These are phyloP conservation scores for Spondyliosoma cantharus DNA, from an alignment of 2,797 vertebrate species.

Conservation along the genomic window DNA sequence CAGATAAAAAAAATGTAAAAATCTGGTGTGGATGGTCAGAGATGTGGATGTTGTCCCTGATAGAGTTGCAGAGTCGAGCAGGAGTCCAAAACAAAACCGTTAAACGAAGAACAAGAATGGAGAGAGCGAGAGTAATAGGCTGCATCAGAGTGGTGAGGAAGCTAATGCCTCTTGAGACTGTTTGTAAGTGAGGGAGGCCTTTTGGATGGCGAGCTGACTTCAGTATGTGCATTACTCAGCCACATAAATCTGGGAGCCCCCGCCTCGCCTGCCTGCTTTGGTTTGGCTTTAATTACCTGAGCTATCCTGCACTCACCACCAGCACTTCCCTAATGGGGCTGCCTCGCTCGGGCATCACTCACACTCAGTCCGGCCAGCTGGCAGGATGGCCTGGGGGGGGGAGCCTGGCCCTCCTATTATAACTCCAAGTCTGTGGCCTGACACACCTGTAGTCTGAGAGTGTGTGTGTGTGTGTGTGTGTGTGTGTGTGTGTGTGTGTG, in stretches of 20 bases:
- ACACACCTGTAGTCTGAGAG: constrained; percentile 74
- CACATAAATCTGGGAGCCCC: constrained; percentile 83
- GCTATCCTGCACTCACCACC: constrained; percentile 78
- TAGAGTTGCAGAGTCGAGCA: constrained; percentile 44
- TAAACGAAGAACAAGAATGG: constrained; percentile 64
- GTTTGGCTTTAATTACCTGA: constrained; percentile 84
- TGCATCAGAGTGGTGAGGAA: constrained; percentile 80
- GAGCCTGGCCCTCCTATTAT: constrained; percentile 77
- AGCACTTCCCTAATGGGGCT: constrained; percentile 82
- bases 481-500: constrained; percentile 25
- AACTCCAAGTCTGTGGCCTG: constrained; percentile 73
- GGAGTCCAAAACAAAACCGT: constrained; percentile 49
- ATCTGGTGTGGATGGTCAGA: constrained; percentile 39
- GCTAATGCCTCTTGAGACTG: constrained; percentile 80
- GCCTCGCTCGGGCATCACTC: constrained; percentile 80
- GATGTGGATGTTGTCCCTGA: constrained; percentile 47
- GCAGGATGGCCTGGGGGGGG: constrained; percentile 78
- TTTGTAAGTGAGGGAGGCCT: constrained; percentile 75
- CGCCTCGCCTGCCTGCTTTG: constrained; percentile 77
- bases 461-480: constrained; percentile 20
- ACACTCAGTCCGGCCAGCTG: constrained; percentile 78
- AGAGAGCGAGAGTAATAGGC: constrained; percentile 73
- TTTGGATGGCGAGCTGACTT: constrained; percentile 76
- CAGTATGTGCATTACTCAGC: constrained; percentile 80
- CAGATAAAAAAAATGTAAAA: constrained; percentile 31